Percentiles rank a stretch among this genome's conserved stretches.
Conservation (phyloP, 2,888 invertebrate species). For the Trichopoda pennipes region DNA sequence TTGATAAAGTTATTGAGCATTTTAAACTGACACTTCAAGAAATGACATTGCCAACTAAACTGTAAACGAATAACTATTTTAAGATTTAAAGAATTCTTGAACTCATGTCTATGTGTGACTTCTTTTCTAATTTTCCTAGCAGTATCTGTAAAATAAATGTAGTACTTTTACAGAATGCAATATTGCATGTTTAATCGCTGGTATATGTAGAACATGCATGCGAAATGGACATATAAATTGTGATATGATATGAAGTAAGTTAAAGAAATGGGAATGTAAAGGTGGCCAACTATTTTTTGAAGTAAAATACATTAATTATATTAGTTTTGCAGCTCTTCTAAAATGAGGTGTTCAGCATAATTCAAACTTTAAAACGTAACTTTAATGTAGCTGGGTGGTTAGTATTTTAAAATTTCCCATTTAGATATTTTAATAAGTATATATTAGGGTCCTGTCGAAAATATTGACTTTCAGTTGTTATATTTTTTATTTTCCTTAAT, state of each 20-base stretch:
- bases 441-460: too few species aligned
- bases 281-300: constrained; percentile 26
- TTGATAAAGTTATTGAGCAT: constrained; percentile 78
- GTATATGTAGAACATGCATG: constrained; percentile 70
- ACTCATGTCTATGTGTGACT: constrained; percentile 3
- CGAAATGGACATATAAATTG: constrained; percentile 73
- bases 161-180: constrained; percentile 43
- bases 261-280: constrained; percentile 3
- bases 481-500: too few species aligned
- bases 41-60: constrained; percentile 53
- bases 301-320: not conserved
- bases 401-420: too few species aligned
- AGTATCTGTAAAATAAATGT: constrained; percentile 53
- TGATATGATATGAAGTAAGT: constrained; percentile 75
- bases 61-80: constrained; percentile 36
- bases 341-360: too few species aligned
- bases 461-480: too few species aligned
- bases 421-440: too few species aligned
- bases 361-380: too few species aligned
- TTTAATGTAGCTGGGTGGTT: too few species aligned
- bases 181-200: constrained; percentile 64
- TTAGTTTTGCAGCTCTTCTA: not conserved
- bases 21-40: constrained; percentile 62
- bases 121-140: constrained; percentile 54
- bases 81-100: constrained; percentile 10